Base-by-base conservation (phyloP, 2,113 vertebrate species). In the Cromileptes altivelis region DNA sequence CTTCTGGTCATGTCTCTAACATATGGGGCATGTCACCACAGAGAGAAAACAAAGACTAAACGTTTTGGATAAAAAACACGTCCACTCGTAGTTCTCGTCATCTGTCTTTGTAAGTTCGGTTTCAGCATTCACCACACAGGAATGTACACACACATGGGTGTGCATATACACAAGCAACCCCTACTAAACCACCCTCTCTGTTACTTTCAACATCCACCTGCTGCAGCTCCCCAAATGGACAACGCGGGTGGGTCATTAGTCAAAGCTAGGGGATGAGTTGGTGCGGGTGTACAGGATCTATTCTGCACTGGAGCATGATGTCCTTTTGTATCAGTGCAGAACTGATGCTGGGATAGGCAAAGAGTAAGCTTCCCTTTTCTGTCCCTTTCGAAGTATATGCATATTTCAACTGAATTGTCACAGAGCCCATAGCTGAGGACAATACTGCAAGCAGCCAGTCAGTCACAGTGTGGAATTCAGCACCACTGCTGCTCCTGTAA, bases 351-450 rank as follows among this genome's bases (percentile, higher is more conserved):
- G 42, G 37, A 58, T 19, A 60, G 56, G 67, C 47, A 60, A 53
- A 68, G 18, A 45, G 68, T 45, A 45, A 13, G 30, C 17, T 55
- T 76, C 56, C 69, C 27, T 37, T 72, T 42, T 80, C 27, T 82
- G 65, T 83, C 58, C 65, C 49, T 76, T 21, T 63, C 78, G 47
- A 80, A 70, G 42, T 61, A 37, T 7, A 45, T 63, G 64, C 62
- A 83, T 85, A 63, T 78, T 88, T 83, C 64, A 85, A 49, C 55
- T 33, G 37, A 81, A 25, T 49, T 83, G 76, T 78, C 63, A 84
- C 60, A 63, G 64, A 60, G 57, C 23, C 25, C 13, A 23, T 37
- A 71, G 76, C 56, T 69, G 64, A 70, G 65, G 78, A 58, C 60
- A 67, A 21, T 52, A 27, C 27, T 75, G 49, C 4, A 77, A 79